A percentile compares a stretch with the other conserved stretches of the same genome.
These are phyloP conservation scores for Nipponia nippon DNA, from an alignment of 2,113 vertebrate species.

Conservation along the genomic window DNA sequence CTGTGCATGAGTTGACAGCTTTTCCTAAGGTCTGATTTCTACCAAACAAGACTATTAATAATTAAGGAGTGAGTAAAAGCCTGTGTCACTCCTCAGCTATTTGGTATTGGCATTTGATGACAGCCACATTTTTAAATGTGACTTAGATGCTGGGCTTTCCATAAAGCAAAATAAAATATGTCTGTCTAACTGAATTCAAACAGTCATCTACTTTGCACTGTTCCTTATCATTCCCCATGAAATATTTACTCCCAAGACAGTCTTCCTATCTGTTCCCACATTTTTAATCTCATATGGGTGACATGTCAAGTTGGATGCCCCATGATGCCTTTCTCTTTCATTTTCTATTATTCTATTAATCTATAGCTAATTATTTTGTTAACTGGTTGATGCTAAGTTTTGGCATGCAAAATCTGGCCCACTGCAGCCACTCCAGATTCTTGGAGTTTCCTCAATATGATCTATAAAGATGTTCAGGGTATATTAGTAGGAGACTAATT, in stretches of 20 bases:
- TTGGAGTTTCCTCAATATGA: neutral
- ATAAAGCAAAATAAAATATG: slow-evolving; percentile 57
- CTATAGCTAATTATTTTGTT: neutral
- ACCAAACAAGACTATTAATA: slow-evolving; percentile 52
- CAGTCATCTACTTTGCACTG: neutral
- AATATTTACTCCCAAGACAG: slow-evolving; percentile 10
- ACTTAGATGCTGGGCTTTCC: slow-evolving; percentile 29
- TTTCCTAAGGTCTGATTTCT: slow-evolving; percentile 29
- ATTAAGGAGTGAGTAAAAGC: slow-evolving; percentile 54
- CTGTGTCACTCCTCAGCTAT: slow-evolving; percentile 27
- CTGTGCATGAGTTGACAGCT: neutral
- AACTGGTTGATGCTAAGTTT: neutral
- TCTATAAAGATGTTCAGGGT: neutral
- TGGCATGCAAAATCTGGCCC: neutral
- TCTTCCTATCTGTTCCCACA: neutral
- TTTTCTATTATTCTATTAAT: neutral
- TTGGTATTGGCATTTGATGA: slow-evolving; percentile 58
- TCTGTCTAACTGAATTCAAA: slow-evolving; percentile 44
- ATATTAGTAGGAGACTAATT: neutral
- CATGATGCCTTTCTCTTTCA: neutral
- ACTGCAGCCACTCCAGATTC: neutral
- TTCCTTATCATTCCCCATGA: neutral
- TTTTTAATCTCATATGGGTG: neutral
- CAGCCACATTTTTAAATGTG: slow-evolving; percentile 56
- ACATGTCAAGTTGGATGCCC: neutral